Conservation (phyloP, 1,140 invertebrate species). For the Philotrypesis tridentata region DNA sequence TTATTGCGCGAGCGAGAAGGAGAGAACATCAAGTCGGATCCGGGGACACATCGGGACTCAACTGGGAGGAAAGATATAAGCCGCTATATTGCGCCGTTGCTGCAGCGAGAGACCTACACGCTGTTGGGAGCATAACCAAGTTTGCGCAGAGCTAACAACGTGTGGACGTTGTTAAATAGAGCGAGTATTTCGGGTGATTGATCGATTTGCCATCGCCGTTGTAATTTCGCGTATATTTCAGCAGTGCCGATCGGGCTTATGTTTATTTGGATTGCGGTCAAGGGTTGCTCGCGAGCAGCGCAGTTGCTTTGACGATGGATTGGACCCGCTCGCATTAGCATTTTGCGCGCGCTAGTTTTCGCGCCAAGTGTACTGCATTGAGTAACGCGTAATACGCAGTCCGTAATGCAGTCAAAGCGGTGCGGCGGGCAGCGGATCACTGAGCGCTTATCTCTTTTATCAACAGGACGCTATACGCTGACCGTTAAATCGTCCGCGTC, state of each 20-base stretch:
- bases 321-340: neutral
- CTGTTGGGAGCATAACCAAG: neutral
- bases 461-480: no score
- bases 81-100: neutral
- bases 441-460: no score
- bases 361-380: neutral
- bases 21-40: conserved; percentile 12
- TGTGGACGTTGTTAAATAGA: conserved; percentile 2
- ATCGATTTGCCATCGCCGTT: neutral
- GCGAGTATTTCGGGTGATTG: conserved; percentile 11
- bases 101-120: neutral
- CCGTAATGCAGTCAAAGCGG: no score
- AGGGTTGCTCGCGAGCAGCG: no score
- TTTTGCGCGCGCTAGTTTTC: neutral
- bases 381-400: no score
- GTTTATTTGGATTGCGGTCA: conserved; percentile 11
- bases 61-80: conserved; percentile 45
- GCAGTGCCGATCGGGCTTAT: neutral
- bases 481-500: no score
- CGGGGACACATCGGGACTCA: conserved; percentile 29
- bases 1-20: conserved; percentile 55
- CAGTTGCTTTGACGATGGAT: neutral
- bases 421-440: no score
- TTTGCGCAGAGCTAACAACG: neutral
- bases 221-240: conserved; percentile 3